phyloP scores from a whole-genome alignment of 2,888 invertebrate genomes.

The Ophioninae sp. region DNA sequence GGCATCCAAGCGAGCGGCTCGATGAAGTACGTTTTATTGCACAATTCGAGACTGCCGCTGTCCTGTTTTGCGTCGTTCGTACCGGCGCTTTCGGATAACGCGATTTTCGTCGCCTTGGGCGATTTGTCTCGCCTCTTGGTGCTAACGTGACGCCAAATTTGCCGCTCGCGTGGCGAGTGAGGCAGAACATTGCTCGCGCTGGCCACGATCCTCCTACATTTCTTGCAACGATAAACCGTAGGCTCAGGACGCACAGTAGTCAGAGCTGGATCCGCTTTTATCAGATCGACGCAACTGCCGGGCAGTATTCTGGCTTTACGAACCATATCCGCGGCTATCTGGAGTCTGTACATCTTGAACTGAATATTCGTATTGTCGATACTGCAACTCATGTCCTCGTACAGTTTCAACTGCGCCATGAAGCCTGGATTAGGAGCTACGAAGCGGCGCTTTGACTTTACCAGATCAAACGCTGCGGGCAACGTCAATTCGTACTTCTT shows the following conservation, averaged over 20 bases:
- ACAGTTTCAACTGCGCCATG: slow-evolving; percentile 89
- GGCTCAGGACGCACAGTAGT: slow-evolving; percentile 90
- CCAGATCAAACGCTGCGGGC: slow-evolving; percentile 87
- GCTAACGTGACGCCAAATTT: slow-evolving; percentile 82
- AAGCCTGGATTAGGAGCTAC: slow-evolving; percentile 92
- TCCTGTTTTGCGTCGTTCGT: slow-evolving; percentile 39
- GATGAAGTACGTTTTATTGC: slow-evolving; percentile 90
- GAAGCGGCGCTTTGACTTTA: slow-evolving; percentile 87
- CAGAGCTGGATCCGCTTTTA: slow-evolving; percentile 91
- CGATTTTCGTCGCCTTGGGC: slow-evolving; percentile 52
- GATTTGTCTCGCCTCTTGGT: slow-evolving; percentile 73
- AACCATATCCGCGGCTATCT: slow-evolving; percentile 91
- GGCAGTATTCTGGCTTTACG: slow-evolving; percentile 93
- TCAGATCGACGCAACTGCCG: slow-evolving; percentile 88
- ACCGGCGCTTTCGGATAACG: slow-evolving; percentile 60
- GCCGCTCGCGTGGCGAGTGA: slow-evolving; percentile 84
- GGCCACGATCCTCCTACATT: slow-evolving; percentile 92
- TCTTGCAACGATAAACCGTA: slow-evolving; percentile 91
- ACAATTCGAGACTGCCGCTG: slow-evolving; percentile 80
- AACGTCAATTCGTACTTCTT: slow-evolving; percentile 89
- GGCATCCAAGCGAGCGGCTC: slow-evolving; percentile 96
- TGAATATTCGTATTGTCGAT: slow-evolving; percentile 88
- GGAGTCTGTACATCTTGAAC: slow-evolving; percentile 88
- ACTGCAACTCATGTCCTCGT: slow-evolving; percentile 88
- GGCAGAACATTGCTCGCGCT: slow-evolving; percentile 90